A percentile compares a stretch with the other conserved stretches of the same genome.
Evolutionary conservation across 2,797 vertebrate species (phyloP).

Genomic region (Tapirus indicus): DNA sequence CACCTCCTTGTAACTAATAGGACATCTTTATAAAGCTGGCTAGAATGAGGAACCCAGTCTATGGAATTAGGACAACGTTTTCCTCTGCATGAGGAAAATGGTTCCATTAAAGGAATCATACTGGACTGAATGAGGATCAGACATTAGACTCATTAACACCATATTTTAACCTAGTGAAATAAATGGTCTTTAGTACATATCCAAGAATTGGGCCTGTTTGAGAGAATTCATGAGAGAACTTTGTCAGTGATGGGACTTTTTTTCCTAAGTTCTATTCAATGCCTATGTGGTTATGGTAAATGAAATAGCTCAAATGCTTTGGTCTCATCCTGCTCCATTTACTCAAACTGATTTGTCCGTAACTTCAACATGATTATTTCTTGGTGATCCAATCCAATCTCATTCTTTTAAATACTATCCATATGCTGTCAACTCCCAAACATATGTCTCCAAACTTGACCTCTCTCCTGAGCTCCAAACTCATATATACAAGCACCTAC

Average conservation of each 20-base stretch:
- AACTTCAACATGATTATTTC: not conserved
- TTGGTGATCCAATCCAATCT: not conserved
- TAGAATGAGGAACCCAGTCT: not conserved
- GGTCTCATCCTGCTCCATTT: not conserved
- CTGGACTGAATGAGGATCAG: not conserved
- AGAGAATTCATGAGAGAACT: not conserved
- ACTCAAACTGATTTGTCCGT: not conserved
- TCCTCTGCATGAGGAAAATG: not conserved
- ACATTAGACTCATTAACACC: not conserved
- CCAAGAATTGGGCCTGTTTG: not conserved
- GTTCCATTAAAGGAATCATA: not conserved
- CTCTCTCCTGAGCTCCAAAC: not conserved
- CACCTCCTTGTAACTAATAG: not conserved
- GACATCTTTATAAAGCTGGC: not conserved
- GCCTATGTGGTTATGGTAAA: not conserved
- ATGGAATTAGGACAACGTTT: not conserved
- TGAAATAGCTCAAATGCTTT: not conserved
- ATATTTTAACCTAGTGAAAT: conserved; percentile 16
- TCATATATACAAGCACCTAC: not conserved
- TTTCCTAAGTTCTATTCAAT: not conserved
- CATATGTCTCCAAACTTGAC: not conserved
- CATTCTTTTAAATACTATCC: not conserved
- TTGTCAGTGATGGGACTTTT: not conserved
- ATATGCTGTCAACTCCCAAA: not conserved
- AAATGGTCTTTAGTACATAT: not conserved